Percentiles rank a stretch among this genome's conserved stretches.
phyloP scores from a whole-genome alignment of 2,797 vertebrate species.

The Rhinogobio ventralis region DNA sequence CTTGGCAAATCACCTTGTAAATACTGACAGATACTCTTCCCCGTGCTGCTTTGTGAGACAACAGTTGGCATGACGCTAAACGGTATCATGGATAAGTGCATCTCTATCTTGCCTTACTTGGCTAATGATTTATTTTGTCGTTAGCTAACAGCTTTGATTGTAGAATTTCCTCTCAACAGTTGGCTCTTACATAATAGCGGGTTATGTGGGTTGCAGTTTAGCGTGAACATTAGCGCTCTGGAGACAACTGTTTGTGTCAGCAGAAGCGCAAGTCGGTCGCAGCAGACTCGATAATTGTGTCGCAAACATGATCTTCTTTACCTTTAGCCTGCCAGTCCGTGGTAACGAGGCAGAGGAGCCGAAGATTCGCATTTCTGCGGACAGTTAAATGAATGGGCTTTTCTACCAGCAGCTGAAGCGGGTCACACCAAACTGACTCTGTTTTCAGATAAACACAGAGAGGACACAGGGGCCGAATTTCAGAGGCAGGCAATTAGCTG shows the following conservation, averaged over 20 bases:
- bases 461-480: slow-evolving; percentile 78
- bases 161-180: slow-evolving; percentile 48
- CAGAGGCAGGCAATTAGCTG: slow-evolving; percentile 82
- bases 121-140: slow-evolving; percentile 52
- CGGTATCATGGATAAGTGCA: slow-evolving; percentile 35
- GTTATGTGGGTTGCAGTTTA: slow-evolving; percentile 44
- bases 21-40: slow-evolving; percentile 41
- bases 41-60: slow-evolving; percentile 19
- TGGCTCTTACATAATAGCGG: slow-evolving; percentile 48
- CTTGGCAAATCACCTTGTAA: slow-evolving; percentile 53
- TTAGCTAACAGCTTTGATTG: slow-evolving; percentile 50
- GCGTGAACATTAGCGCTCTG: slow-evolving; percentile 16
- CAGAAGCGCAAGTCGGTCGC: slow-evolving; percentile 19
- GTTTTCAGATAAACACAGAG: slow-evolving; percentile 70
- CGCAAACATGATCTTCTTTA: slow-evolving; percentile 39
- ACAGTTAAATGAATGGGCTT: slow-evolving; percentile 67
- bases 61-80: slow-evolving; percentile 33
- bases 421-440: slow-evolving; percentile 77
- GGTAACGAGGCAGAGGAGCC: slow-evolving; percentile 28
- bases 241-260: slow-evolving; percentile 35
- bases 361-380: slow-evolving; percentile 13
- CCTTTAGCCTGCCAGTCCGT: slow-evolving; percentile 23
- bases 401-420: slow-evolving; percentile 71
- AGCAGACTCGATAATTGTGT: slow-evolving; percentile 35
- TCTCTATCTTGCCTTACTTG: slow-evolving; percentile 48